Percentiles rank a stretch among this genome's conserved stretches.
Conservation (phyloP, 2,797 vertebrate species). For the Ictinia mississippiensis region DNA sequence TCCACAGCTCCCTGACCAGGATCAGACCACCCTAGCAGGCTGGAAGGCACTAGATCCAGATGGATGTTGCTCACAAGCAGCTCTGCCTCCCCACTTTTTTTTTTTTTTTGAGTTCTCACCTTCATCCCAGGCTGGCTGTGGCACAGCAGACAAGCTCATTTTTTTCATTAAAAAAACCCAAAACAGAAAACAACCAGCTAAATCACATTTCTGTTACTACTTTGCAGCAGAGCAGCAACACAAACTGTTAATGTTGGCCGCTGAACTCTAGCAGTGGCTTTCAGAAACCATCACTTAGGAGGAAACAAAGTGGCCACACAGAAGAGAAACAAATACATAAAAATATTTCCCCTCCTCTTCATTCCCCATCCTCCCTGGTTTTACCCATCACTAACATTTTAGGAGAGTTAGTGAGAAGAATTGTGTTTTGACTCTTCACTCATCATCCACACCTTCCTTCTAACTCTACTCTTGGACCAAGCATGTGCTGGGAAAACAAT, state of each 20-base stretch:
- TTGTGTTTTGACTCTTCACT: neutral
- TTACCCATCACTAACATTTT: neutral
- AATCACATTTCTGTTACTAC: neutral
- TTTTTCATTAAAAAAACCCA: neutral
- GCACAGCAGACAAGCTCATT: too few relatives aligned
- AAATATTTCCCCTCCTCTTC: neutral
- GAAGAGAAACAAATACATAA: neutral
- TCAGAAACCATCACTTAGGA: neutral
- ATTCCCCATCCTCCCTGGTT: neutral
- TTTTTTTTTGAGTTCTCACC: neutral
- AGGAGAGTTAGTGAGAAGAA: neutral
- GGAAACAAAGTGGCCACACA: neutral
- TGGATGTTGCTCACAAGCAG: neutral
- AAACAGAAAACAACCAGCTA: neutral
- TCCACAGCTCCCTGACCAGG: neutral
- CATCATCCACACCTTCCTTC: neutral
- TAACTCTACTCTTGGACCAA: neutral
- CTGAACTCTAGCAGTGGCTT: neutral
- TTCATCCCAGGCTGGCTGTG: neutral
- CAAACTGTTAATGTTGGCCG: fast-evolving
- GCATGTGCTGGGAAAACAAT: neutral
- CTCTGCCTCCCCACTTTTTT: neutral
- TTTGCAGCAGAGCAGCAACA: neutral
- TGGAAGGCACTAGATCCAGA: neutral
- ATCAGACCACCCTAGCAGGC: neutral